A percentile compares a stretch with the other conserved stretches of the same genome.
phyloP scores from a whole-genome alignment of 2,113 vertebrate species.

The Sinosuthora webbiana region DNA sequence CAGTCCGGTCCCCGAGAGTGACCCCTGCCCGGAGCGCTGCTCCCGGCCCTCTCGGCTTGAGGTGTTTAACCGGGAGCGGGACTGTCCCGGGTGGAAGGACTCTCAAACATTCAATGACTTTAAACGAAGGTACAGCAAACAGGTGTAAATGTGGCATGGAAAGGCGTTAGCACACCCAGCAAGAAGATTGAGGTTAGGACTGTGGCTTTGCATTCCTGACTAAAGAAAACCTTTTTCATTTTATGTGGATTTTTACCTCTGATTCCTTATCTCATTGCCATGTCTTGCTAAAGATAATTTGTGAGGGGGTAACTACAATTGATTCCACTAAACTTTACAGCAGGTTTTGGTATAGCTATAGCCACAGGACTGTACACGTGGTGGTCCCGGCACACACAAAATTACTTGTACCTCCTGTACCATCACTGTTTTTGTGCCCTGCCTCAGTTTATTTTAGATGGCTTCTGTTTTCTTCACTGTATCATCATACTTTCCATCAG shows the following conservation, averaged over 20 bases:
- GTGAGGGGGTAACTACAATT: not conserved
- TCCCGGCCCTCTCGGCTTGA: not conserved
- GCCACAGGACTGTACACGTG: rapidly evolving
- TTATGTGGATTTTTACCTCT: not conserved
- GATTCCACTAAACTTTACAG: not conserved
- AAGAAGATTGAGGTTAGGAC: not conserved
- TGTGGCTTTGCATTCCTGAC: not conserved
- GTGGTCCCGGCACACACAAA: not conserved
- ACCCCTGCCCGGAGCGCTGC: no score
- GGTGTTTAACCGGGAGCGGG: not conserved
- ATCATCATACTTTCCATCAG: not conserved
- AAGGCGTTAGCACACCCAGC: not conserved
- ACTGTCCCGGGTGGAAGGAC: not conserved
- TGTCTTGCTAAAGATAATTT: not conserved
- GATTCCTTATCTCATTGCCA: not conserved
- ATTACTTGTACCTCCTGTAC: not conserved
- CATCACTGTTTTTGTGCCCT: not conserved
- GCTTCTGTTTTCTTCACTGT: not conserved
- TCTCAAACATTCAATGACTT: rapidly evolving
- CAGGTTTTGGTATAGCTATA: not conserved
- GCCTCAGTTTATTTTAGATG: not conserved
- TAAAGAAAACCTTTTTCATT: not conserved
- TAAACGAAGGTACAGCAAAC: rapidly evolving
- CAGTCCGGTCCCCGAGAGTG: no score
- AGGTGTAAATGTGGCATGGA: not conserved